A percentile compares a stretch with the other conserved stretches of the same genome.
Conservation (phyloP, 1,140 invertebrate genomes). For the Trialeurodes vaporariorum region DNA sequence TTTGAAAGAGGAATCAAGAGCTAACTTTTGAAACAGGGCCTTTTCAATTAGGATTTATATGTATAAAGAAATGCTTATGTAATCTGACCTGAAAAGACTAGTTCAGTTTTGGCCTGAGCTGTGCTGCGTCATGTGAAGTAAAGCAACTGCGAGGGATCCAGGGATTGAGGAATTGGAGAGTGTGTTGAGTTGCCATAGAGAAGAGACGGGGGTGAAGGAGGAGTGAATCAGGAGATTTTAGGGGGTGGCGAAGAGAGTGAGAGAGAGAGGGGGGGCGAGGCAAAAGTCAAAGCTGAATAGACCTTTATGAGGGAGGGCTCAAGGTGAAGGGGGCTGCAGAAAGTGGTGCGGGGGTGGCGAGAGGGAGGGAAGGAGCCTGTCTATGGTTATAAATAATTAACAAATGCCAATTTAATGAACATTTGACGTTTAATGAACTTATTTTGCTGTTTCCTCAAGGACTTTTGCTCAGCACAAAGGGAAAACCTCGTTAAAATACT, state of each 20-base stretch:
- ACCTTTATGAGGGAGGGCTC: background rate
- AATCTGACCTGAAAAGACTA: background rate
- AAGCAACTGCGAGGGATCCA: background rate
- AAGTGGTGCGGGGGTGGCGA: too few species aligned
- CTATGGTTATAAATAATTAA: slow-evolving; percentile 1
- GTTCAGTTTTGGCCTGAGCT: background rate
- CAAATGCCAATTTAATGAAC: background rate
- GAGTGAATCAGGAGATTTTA: too few species aligned
- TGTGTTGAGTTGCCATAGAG: background rate
- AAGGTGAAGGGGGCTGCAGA: too few species aligned
- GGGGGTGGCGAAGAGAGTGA: too few species aligned
- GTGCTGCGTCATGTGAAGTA: background rate
- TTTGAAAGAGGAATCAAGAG: too few species aligned
- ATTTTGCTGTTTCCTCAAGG: background rate
- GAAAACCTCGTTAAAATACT: background rate
- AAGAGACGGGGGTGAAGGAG: background rate
- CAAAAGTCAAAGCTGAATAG: background rate
- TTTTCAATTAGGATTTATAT: background rate
- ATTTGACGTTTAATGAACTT: slow-evolving; percentile 1
- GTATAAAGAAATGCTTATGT: background rate
- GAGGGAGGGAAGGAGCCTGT: background rate
- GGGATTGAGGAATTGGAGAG: background rate
- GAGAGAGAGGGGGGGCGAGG: background rate
- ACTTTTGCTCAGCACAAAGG: background rate
- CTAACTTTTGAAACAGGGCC: background rate